A percentile compares a stretch with the other conserved stretches of the same genome.
Evolutionary conservation across 2,797 vertebrate genomes (phyloP).

Genomic region (Melanotaenia trifasciata): DNA sequence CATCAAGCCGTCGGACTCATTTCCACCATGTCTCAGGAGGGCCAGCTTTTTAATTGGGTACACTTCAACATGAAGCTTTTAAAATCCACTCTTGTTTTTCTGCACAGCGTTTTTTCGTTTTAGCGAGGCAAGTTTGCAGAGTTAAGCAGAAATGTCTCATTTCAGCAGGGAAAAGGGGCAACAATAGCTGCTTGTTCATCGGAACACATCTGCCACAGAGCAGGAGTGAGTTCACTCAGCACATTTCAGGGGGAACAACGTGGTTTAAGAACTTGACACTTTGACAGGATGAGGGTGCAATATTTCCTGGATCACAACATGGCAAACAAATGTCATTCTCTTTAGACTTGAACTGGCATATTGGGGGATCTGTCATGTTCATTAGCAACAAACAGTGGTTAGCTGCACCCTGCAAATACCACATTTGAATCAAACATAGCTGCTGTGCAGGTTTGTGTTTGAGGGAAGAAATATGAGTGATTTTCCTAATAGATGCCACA

Average conservation of each 20-base stretch:
- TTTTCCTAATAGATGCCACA: not conserved
- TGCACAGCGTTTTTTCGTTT: conserved; percentile 47
- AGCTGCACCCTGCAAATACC: conserved; percentile 1
- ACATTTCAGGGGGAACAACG: conserved; percentile 19
- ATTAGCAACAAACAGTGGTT: conserved; percentile 31
- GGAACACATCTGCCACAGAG: conserved; percentile 54
- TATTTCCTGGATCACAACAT: conserved; percentile 40
- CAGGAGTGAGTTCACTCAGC: conserved; percentile 48
- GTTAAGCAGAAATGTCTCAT: conserved; percentile 68
- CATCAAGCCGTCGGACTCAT: conserved; percentile 46
- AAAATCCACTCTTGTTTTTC: conserved; percentile 44
- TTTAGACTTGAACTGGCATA: conserved; percentile 27
- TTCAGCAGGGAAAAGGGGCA: conserved; percentile 37
- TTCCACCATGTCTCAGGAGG: conserved; percentile 47
- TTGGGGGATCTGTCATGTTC: conserved; percentile 34
- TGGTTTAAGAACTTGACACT: conserved; percentile 43
- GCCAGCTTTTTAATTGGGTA: conserved; percentile 63
- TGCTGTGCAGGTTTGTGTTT: conserved; percentile 1
- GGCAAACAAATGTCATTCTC: conserved; percentile 57
- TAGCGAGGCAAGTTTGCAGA: conserved; percentile 60
- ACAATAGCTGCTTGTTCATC: conserved; percentile 74
- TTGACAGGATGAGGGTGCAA: conserved; percentile 48
- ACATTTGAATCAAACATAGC: not conserved
- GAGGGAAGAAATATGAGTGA: not conserved
- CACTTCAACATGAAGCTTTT: conserved; percentile 64